Base-by-base conservation (phyloP, 2,888 invertebrate species). In the Melanostoma mellinum region DNA sequence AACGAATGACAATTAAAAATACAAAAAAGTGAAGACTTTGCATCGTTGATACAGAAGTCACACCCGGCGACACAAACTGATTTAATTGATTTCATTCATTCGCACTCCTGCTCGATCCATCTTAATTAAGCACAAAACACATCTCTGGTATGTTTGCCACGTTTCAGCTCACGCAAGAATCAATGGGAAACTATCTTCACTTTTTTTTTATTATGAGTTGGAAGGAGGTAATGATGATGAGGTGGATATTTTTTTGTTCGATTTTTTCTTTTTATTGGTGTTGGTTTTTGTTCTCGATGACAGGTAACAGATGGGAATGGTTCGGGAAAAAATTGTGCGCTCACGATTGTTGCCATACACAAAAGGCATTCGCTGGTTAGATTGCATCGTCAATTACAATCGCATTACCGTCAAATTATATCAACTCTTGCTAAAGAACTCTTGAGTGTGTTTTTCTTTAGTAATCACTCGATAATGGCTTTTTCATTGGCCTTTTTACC, bases 11-110 rank as follows among this genome's bases (percentile, higher is more conserved):
- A 76, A 76, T 76, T 76, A 76, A 63, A 71, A 55, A 50, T 20
- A 30, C 33, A 42, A 58, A 58, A 40, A 3, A 56, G 36, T 36
- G 60, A 53, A 75, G 44, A 20, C 33, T 44, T 55, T 10, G 44
- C 33, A 30, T 36, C 63, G 3, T 20, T 48, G 40, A 74, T 58
- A 56, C 58, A 52, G 32, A 67, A 58, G 32, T 68, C 68, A 61
- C 67, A 53, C 67, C 52, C 68, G 53, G 32, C 40, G 46, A 55
- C 53, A 69, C 35, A 52, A 32, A 52, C 68, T 46, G 61, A 61
- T 55, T 61, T 76, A 76, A 76, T 76, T 76, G 68, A 68, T 60
- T 76, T 69, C 68, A 76, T 75, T 76, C 76, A 69, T 55, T 61
- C 76, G 46, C 61, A 69, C 68, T 68, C 55, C 40, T 2, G 44